These are phyloP conservation scores for Myathropa florea DNA, from an alignment of 2,888 invertebrate genomes.

Conservation along the genomic window DNA sequence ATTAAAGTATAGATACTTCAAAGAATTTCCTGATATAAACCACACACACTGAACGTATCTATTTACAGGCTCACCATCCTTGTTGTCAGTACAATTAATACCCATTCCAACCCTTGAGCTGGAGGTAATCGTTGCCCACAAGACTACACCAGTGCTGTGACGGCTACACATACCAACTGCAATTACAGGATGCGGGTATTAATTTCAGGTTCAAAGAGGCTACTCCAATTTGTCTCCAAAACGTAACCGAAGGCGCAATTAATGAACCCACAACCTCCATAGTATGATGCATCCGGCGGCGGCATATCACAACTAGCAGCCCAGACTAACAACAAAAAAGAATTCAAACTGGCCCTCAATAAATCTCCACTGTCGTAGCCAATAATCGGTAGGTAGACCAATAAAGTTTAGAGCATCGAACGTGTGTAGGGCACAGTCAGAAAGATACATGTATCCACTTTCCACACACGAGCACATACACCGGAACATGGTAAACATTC, in stretches of 20 bases:
- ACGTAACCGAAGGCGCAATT: conserved; percentile 66
- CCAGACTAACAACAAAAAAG: conserved; percentile 22
- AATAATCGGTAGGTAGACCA: conserved; percentile 70
- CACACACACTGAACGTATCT: conserved; percentile 20
- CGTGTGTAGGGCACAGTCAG: conserved; percentile 42
- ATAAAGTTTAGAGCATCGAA: conserved; percentile 55
- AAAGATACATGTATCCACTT: conserved; percentile 43
- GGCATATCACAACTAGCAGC: background rate
- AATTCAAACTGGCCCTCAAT: conserved; percentile 64
- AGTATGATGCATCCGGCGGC: conserved; percentile 26
- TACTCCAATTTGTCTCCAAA: conserved; percentile 71
- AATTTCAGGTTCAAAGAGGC: conserved; percentile 64
- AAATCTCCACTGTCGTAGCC: conserved; percentile 68
- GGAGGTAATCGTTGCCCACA: conserved; percentile 34
- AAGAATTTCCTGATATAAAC: background rate
- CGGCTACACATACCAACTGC: conserved; percentile 41
- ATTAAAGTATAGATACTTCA: background rate
- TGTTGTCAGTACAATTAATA: conserved; percentile 58
- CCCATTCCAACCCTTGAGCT: conserved; percentile 63
- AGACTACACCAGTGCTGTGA: conserved; percentile 8
- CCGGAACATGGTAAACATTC: conserved; percentile 47
- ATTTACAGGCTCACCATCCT: conserved; percentile 12
- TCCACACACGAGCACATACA: background rate
- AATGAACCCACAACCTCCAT: conserved; percentile 66
- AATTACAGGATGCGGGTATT: conserved; percentile 64